Evolutionary conservation across 2,113 vertebrate species (phyloP).

Genomic region (Nothobranchius furzeri): DNA sequence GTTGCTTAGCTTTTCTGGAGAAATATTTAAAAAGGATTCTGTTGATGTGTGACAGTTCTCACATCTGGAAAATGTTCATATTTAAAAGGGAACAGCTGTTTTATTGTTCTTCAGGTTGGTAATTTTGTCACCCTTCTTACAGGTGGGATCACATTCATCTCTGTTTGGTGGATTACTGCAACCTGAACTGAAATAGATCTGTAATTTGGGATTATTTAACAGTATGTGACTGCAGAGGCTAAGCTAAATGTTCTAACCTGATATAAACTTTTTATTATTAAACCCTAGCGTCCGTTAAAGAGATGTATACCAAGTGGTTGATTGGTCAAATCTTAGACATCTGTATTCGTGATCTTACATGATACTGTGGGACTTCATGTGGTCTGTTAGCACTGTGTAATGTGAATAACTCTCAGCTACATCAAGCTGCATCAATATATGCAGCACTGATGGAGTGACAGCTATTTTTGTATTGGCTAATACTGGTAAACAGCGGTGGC

Average conservation of each 20-base stretch:
- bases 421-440: no score
- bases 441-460: no score
- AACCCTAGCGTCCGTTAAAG: no score
- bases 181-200: slow-evolving; percentile 3
- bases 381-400: no score
- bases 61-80: slow-evolving; percentile 24
- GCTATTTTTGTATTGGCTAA: no score
- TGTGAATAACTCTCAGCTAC: no score
- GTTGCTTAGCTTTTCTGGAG: slow-evolving; percentile 19
- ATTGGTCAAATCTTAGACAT: no score
- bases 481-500: no score
- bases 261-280: not conserved
- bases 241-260: slow-evolving; percentile 12
- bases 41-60: not conserved
- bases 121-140: slow-evolving; percentile 26
- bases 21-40: slow-evolving; percentile 1
- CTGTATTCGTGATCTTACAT: not conserved
- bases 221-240: slow-evolving; percentile 14
- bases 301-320: no score
- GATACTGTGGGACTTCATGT: not conserved
- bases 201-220: slow-evolving; percentile 16
- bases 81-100: slow-evolving; percentile 41
- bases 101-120: slow-evolving; percentile 23
- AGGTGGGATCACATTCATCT: slow-evolving; percentile 41
- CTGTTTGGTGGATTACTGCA: slow-evolving; percentile 27